Evolutionary conservation across 2,797 vertebrate species (phyloP).

Genomic region (Yasuhikotakia modesta): DNA sequence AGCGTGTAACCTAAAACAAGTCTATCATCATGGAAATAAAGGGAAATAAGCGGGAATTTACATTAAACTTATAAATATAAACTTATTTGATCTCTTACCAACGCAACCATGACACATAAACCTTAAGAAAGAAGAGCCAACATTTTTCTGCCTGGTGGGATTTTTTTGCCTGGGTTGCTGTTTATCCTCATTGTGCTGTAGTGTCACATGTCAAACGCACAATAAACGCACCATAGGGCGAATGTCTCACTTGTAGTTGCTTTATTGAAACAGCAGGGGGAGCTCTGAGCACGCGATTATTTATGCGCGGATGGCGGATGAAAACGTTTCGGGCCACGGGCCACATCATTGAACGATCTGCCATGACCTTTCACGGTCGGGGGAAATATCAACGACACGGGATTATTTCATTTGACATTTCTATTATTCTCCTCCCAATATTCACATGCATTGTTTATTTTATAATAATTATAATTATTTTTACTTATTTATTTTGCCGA

Average conservation of each 20-base stretch:
- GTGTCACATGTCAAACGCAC: background rate
- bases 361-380: conserved; percentile 52
- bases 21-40: too few species aligned
- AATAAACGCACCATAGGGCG: conserved; percentile 23
- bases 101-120: background rate
- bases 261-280: conserved; percentile 52
- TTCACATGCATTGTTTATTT: conserved; percentile 54
- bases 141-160: background rate
- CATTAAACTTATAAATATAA: background rate
- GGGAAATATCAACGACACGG: conserved; percentile 55
- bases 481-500: background rate
- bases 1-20: background rate
- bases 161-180: too few species aligned
- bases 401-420: conserved; percentile 61
- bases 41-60: too few species aligned
- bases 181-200: background rate
- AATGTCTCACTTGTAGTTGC: conserved; percentile 12
- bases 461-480: background rate
- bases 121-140: background rate
- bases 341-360: conserved; percentile 54
- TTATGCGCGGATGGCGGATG: background rate
- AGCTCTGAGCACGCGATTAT: conserved; percentile 47
- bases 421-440: conserved; percentile 59
- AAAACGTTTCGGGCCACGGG: conserved; percentile 21
- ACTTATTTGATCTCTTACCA: background rate